Percentiles rank a stretch among this genome's conserved stretches.
Conservation (phyloP, 2,113 vertebrate genomes). For the Phyllostomus hastatus region DNA sequence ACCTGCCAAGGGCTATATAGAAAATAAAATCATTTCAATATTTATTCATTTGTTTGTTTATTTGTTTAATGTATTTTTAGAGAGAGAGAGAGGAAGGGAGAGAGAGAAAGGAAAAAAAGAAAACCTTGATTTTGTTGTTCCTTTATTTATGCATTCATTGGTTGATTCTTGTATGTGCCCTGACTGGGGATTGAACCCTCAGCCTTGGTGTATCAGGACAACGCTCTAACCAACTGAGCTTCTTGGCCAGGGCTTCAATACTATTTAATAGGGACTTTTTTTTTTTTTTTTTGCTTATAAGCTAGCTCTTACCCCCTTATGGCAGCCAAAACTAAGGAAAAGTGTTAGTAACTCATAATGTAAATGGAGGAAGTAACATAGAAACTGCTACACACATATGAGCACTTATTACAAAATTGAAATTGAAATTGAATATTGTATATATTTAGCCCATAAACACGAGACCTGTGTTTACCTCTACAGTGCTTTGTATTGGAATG, state of each 20-base stretch:
- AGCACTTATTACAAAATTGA: background rate
- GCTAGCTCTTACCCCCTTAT: background rate
- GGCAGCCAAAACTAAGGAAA: background rate
- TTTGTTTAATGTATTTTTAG: too few relatives aligned
- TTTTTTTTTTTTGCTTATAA: constrained; percentile 9
- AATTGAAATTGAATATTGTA: background rate
- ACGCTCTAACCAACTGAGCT: too few relatives aligned
- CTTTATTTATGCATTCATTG: too few relatives aligned
- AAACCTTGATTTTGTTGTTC: too few relatives aligned
- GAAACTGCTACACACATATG: background rate
- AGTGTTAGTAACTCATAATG: background rate
- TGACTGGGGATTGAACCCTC: too few relatives aligned
- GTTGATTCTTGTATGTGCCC: too few relatives aligned
- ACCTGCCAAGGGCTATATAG: background rate
- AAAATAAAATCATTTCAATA: constrained; percentile 14
- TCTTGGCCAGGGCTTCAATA: too few relatives aligned
- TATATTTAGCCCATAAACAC: background rate
- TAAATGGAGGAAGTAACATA: background rate
- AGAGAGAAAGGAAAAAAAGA: too few relatives aligned
- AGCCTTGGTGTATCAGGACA: too few relatives aligned
- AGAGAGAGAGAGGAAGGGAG: too few relatives aligned
- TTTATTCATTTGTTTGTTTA: background rate
- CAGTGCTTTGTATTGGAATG: background rate
- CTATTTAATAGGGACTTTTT: background rate
- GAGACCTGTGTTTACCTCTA: background rate